Base-by-base conservation (phyloP, 1,140 invertebrate genomes). In the Penaeus chinensis region DNA sequence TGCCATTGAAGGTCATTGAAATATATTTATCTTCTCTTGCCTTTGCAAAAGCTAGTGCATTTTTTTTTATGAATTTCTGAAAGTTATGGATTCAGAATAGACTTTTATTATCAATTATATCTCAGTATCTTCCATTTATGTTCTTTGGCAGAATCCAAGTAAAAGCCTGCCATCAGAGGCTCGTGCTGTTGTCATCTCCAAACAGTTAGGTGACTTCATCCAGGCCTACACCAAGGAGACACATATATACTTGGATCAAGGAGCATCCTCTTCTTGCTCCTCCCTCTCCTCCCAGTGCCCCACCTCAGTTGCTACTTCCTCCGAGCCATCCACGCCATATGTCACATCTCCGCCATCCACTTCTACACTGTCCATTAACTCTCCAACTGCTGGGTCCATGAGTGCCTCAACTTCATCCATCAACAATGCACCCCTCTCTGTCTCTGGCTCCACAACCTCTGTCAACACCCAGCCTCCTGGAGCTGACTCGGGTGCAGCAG, bases 161-260 rank as follows among this genome's bases (percentile, higher is more conserved):
- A 93, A 94, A 86, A 96, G 95, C 92, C 93, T 97, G 91, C 94
- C 95, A 89, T 94, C 96, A 89, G 97, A 97, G 92, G 97, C 97
- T 92, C 93, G 96, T 54, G 95, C 96, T 80, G 96, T 97, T 20
- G 95, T 98, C 89, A 95, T 97, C 77, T 96, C 97, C 1, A 98
- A 97, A 92, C 96, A 98, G 91, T 93, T 98, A n/a, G 96, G 96
- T 90, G 97, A 98, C 92, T 98, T 98, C 93, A 94, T 98, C 79
- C 96, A 97, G 92, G 93, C 96, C 84, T 98, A 98, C 92, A 96
- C 96, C 91, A 94, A 95, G 91, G 97, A 97, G 93, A 96, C 96
- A 0, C 96, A 97, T 79, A 84, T 83, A 16, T 89, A 90, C 81
- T 47, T 90, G 80, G 90, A 89, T 81, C 90, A 87, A 27, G 83